Percentiles rank a stretch among this genome's conserved stretches.
Evolutionary conservation across 1,140 invertebrate species (phyloP).

Genomic region (Caenorhabditis brenneri): DNA sequence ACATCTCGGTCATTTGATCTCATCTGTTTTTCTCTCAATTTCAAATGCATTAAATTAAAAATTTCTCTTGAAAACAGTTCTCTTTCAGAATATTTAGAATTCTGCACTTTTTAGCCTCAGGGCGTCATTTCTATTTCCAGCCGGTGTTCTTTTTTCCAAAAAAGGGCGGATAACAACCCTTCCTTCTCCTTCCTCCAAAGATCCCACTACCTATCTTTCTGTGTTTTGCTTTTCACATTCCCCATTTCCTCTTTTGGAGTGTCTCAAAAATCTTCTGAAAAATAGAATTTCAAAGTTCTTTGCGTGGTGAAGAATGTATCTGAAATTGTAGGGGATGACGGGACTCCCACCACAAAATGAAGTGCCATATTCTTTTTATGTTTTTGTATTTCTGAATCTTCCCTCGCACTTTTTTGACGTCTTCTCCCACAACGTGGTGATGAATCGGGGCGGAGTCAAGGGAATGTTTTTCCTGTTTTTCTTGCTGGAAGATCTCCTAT

Average conservation of each 20-base stretch:
- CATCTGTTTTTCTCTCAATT: background rate
- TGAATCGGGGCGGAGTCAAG: background rate
- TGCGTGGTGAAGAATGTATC: background rate
- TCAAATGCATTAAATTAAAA: background rate
- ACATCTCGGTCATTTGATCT: background rate
- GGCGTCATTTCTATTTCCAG: background rate
- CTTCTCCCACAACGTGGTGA: background rate
- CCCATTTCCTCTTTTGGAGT: background rate
- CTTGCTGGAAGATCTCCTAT: background rate
- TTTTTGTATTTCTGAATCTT: background rate
- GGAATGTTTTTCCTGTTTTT: background rate
- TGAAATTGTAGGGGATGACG: background rate
- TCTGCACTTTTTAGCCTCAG: background rate
- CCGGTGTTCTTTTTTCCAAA: background rate
- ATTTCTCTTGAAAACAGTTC: background rate
- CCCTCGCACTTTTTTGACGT: slow-evolving; percentile 16
- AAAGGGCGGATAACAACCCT: too few relatives aligned
- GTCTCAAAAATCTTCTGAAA: background rate
- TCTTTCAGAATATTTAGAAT: background rate
- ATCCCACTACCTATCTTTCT: too few relatives aligned
- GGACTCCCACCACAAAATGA: background rate
- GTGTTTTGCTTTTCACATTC: background rate
- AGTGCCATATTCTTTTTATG: background rate
- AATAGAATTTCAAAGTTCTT: background rate
- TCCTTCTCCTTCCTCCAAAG: too few relatives aligned